phyloP scores from a whole-genome alignment of 2,888 invertebrate species.

The Ceraclea dissimilis region DNA sequence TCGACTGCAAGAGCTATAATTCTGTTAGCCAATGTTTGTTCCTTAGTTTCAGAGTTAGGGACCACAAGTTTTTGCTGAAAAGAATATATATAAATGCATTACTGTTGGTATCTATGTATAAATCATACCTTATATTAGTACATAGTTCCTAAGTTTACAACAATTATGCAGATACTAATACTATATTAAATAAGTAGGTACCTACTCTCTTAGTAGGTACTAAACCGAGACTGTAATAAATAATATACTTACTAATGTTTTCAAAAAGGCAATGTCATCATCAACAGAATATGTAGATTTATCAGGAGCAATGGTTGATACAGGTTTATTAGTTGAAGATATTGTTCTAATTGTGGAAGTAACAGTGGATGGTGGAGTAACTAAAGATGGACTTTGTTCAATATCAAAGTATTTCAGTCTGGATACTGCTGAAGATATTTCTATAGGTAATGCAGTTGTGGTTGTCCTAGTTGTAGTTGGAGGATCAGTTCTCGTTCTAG shows the following conservation, averaged over 20 bases:
- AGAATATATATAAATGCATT: slow-evolving; percentile 7
- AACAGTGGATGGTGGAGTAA: background rate
- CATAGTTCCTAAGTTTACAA: no score
- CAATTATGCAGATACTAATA: no score
- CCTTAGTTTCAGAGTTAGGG: slow-evolving; percentile 39
- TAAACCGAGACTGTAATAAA: no score
- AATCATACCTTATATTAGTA: no score
- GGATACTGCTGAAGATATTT: background rate
- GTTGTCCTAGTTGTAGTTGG: background rate
- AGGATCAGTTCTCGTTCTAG: background rate
- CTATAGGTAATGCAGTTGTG: slow-evolving; percentile 4
- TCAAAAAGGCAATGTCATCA: slow-evolving; percentile 53
- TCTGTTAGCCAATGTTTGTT: slow-evolving; percentile 45
- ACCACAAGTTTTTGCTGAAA: slow-evolving; percentile 45
- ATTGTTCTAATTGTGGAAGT: background rate
- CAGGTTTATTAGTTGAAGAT: background rate
- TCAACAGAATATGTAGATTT: slow-evolving; percentile 44
- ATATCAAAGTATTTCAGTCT: background rate
- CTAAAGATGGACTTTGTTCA: background rate
- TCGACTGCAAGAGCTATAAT: slow-evolving; percentile 50
- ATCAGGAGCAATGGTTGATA: slow-evolving; percentile 31
- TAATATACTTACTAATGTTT: slow-evolving; percentile 54
- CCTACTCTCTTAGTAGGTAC: no score
- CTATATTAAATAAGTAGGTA: no score
- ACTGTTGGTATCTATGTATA: no score